These are phyloP conservation scores for Lacerta viridis DNA, from an alignment of 2,797 vertebrate genomes.

Conservation along the genomic window DNA sequence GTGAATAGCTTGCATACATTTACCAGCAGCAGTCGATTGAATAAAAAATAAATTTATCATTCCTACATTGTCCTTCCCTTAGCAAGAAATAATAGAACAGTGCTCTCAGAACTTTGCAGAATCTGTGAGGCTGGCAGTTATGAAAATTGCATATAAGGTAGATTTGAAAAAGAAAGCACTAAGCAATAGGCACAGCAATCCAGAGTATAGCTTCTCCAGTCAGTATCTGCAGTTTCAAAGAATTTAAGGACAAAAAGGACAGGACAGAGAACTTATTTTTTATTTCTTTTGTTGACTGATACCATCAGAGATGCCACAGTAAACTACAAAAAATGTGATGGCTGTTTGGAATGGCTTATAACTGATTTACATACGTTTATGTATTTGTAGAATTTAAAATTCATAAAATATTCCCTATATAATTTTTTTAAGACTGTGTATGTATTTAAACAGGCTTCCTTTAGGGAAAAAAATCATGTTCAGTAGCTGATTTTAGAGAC, in stretches of 20 bases:
- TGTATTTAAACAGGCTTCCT: background rate
- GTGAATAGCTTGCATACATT: slow-evolving; percentile 10
- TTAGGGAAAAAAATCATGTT: slow-evolving; percentile 8
- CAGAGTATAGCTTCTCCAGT: background rate
- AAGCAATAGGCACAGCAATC: background rate
- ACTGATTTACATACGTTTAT: background rate
- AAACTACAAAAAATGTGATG: slow-evolving; percentile 40
- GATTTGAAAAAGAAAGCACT: slow-evolving; percentile 11
- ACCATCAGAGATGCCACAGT: slow-evolving; percentile 23
- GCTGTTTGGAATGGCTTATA: slow-evolving; percentile 28
- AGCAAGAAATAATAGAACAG: slow-evolving; percentile 20
- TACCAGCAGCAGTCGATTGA: slow-evolving; percentile 8
- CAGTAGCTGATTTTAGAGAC: slow-evolving; percentile 18
- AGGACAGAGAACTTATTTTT: slow-evolving; percentile 21
- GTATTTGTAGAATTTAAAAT: background rate
- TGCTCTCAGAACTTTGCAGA: slow-evolving; percentile 5
- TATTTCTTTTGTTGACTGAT: slow-evolving; percentile 21
- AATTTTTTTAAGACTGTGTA: background rate
- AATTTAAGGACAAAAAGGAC: background rate
- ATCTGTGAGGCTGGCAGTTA: background rate
- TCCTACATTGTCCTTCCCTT: background rate
- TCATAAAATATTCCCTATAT: background rate
- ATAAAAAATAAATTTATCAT: slow-evolving; percentile 19
- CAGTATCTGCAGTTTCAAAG: slow-evolving; percentile 20
- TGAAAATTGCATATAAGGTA: slow-evolving; percentile 26